Percentiles rank a stretch among this genome's conserved stretches.
Evolutionary conservation across 2,797 vertebrate genomes (phyloP).

Genomic region (Todus mexicanus): DNA sequence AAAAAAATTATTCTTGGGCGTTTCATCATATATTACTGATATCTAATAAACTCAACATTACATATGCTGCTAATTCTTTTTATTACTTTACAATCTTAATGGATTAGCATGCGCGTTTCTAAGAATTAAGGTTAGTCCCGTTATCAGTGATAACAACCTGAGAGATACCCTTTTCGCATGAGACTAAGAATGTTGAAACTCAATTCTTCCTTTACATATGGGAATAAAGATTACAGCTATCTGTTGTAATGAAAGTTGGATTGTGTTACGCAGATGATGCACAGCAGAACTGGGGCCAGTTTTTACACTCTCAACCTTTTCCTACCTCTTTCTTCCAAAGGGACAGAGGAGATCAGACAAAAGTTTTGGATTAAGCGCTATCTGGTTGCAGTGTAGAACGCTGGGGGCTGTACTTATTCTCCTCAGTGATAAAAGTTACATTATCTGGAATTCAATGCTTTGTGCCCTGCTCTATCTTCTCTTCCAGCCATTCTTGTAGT

Average conservation of each 20-base stretch:
- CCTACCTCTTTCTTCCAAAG: neutral
- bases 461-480: neutral
- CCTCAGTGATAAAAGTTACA: neutral
- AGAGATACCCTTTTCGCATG: neutral
- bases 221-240: neutral
- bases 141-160: neutral
- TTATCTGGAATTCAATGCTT: neutral
- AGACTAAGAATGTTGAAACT: neutral
- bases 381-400: neutral
- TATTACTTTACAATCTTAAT: neutral
- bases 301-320: neutral
- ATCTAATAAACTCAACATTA: neutral
- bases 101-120: neutral
- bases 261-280: neutral
- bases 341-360: neutral
- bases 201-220: neutral
- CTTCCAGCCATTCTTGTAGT: neutral
- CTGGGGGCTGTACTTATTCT: neutral
- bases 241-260: neutral
- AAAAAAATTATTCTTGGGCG: neutral
- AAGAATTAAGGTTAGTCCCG: neutral
- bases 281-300: neutral
- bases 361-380: neutral
- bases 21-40: neutral
- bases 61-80: neutral